phyloP scores from a whole-genome alignment of 2,113 vertebrate species.

The Hyperopisus bebe region DNA sequence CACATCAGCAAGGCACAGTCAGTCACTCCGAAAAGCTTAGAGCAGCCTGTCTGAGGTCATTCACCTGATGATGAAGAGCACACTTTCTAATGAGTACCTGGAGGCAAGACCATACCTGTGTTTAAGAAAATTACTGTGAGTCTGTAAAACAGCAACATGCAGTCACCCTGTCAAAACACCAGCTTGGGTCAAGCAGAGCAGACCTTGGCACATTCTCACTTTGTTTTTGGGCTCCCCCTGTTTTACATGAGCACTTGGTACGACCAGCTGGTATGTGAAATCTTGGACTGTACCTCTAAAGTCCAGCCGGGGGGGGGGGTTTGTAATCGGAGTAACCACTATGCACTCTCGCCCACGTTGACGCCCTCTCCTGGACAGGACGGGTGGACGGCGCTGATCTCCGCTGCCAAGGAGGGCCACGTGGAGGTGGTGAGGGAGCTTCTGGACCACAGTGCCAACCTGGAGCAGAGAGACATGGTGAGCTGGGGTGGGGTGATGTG shows the following conservation, averaged over 20 bases:
- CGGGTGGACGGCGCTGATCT: slow-evolving; percentile 95
- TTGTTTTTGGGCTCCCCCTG: background rate
- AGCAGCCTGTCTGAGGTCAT: slow-evolving; percentile 44
- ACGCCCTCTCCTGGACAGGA: slow-evolving; percentile 61
- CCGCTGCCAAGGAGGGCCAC: slow-evolving; percentile 90
- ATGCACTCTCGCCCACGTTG: background rate
- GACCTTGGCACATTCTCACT: background rate
- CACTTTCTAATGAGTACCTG: slow-evolving; percentile 32
- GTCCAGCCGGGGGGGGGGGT: background rate
- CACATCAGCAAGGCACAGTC: background rate
- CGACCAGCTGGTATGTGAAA: slow-evolving; percentile 54
- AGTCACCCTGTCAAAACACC: slow-evolving; percentile 19
- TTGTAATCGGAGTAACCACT: slow-evolving; percentile 19
- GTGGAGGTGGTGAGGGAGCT: slow-evolving; percentile 78
- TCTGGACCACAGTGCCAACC: slow-evolving; percentile 71
- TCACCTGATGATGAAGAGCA: slow-evolving; percentile 31
- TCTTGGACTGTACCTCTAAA: slow-evolving; percentile 9
- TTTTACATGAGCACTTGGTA: slow-evolving; percentile 57
- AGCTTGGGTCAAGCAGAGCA: slow-evolving; percentile 7
- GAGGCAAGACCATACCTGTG: background rate
- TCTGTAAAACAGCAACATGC: slow-evolving; percentile 21
- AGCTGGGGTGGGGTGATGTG: slow-evolving; percentile 26
- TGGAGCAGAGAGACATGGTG: slow-evolving; percentile 95
- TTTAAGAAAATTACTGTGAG: slow-evolving; percentile 43
- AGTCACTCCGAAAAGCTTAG: slow-evolving; percentile 7